phyloP scores from a whole-genome alignment of 2,113 vertebrate genomes.

The Syngnathus typhle region DNA sequence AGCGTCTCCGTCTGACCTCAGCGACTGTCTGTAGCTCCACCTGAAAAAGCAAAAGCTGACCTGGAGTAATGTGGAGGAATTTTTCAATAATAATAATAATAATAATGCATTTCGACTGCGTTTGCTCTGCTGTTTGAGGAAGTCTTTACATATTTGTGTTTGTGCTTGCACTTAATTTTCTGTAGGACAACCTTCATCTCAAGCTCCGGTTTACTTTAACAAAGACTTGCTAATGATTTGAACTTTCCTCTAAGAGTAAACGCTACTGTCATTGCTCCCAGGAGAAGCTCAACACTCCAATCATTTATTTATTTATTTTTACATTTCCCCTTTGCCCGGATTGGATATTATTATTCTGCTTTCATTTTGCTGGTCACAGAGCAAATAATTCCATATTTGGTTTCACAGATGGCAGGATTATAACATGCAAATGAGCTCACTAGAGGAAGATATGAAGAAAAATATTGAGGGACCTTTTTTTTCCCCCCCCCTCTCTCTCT shows the following conservation, averaged over 20 bases:
- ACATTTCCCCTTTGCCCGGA: constrained; percentile 17
- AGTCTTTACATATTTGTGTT: not conserved
- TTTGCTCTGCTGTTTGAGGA: constrained; percentile 19
- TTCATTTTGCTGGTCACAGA: constrained; percentile 2
- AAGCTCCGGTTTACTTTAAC: constrained; percentile 39
- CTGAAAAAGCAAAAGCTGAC: constrained; percentile 53
- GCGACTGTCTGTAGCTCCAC: constrained; percentile 46
- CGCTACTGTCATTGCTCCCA: constrained; percentile 6
- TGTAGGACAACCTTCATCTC: constrained; percentile 17
- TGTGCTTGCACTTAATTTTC: constrained; percentile 27
- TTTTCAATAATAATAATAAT: not conserved
- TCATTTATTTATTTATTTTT: constrained; percentile 20
- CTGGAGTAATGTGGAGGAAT: not conserved
- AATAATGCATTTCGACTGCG: not conserved
- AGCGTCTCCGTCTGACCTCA: constrained; percentile 38
- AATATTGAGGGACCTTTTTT: not conserved
- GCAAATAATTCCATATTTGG: constrained; percentile 30
- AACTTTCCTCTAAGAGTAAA: constrained; percentile 28
- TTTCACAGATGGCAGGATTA: constrained; percentile 36
- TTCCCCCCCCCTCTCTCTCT: not conserved
- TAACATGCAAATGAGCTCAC: constrained; percentile 58
- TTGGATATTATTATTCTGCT: constrained; percentile 20
- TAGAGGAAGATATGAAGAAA: constrained; percentile 19
- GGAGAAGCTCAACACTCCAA: constrained; percentile 2
- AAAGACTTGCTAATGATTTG: constrained; percentile 26